phyloP scores from a whole-genome alignment of 2,113 vertebrate genomes.

The Gymnarchus niloticus region DNA sequence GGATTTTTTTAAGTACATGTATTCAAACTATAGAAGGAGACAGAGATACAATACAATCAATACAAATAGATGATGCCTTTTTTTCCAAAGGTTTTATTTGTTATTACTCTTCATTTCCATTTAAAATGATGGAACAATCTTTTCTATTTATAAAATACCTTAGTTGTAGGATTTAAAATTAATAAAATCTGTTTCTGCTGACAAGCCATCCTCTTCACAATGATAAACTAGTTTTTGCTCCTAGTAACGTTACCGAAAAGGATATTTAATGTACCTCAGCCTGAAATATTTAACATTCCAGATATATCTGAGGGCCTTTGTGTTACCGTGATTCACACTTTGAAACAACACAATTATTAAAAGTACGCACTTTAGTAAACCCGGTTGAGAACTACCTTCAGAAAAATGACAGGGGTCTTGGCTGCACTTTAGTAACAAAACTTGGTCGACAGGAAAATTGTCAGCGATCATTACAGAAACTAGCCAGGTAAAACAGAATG shows the following conservation, averaged over 20 bases:
- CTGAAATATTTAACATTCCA: constrained; percentile 49
- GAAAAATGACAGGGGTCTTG: constrained; percentile 57
- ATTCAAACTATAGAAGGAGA: background rate
- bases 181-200: background rate
- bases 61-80: background rate
- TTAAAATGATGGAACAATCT: background rate
- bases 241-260: constrained; percentile 15
- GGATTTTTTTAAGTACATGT: background rate
- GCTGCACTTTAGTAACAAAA: constrained; percentile 37
- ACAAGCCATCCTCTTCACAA: background rate
- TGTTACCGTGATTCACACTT: constrained; percentile 56
- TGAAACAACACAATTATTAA: constrained; percentile 40
- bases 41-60: background rate
- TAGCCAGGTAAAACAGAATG: constrained; percentile 56
- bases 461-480: constrained; percentile 61
- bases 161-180: background rate
- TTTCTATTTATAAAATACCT: background rate
- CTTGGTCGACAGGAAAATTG: constrained; percentile 50
- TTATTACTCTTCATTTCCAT: background rate
- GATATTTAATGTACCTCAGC: constrained; percentile 25
- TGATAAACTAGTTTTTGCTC: background rate
- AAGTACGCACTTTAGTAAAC: constrained; percentile 58
- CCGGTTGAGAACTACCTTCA: constrained; percentile 54
- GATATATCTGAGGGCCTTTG: constrained; percentile 60
- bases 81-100: background rate